Evolutionary conservation across 2,888 invertebrate genomes (phyloP), one percentile per base, ranked within the genome.

Genomic region (Acronicta alni): DNA sequence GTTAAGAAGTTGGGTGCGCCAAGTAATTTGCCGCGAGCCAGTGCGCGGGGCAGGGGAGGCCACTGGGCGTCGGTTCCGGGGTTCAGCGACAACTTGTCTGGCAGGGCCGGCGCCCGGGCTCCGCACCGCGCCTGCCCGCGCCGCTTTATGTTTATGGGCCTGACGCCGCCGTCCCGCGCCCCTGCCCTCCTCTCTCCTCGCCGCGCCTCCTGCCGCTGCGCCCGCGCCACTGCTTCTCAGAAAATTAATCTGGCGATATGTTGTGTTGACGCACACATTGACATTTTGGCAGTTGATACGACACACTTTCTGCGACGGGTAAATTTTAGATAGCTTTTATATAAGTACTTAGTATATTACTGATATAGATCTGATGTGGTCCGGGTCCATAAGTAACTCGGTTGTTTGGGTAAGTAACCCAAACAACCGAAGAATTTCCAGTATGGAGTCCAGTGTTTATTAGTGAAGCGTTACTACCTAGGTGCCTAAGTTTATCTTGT

Each of bases 11-110:
- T 86, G 83, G 87, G 86, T 86, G 86, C 83, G 86, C 85, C 85
- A 85, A 86, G 83, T 80, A 84, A 85, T 88, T 85, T 85, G 81
- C 74, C 63, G 81, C 55, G 77, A 74, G 75, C 67, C 46, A 77
- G 68, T 65, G 79, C 63, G 72, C 64, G 61, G 65, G 69, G 65
- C 59, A 79, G 73, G 77, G 82, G 52, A 72, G 78, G 60, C 67
- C 74, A 59, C 61, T 59, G 71, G 77, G 67, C 71, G 73, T 75
- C 73, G 82, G 79, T 77, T 79, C 80, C 82, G 80, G 81, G 83
- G 84, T 82, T 80, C 87, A 91, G 92, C 93, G 93, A 92, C 93
- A 90, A 91, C 87, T 93, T 93, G 94, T 94, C 94, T 94, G 91
- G 92, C 89, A 83, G 84, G 88, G 86, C 86, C 82, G 84, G 85